Conservation (phyloP, 2,113 vertebrate genomes). For the Meleagris gallopavo region DNA sequence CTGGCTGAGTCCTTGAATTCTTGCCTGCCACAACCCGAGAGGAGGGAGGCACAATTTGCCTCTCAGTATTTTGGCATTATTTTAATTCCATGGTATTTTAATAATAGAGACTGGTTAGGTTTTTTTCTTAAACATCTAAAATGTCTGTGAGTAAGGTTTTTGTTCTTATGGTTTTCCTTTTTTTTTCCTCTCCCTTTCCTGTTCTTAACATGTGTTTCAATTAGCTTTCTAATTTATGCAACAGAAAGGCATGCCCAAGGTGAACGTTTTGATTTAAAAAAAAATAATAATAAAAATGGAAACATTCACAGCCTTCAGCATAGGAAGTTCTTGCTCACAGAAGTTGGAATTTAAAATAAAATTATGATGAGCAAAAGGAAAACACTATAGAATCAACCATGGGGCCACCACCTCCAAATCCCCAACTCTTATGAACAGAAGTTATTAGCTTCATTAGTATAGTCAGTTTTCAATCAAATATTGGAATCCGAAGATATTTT, state of each 20-base stretch:
- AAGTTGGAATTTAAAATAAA: constrained; percentile 43
- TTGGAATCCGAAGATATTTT: background rate
- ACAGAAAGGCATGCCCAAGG: background rate
- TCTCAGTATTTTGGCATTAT: constrained; percentile 8
- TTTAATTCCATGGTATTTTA: constrained; percentile 55
- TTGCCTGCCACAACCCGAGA: constrained; percentile 26
- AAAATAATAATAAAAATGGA: background rate
- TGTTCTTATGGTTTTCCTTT: background rate
- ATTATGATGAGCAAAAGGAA: constrained; percentile 1
- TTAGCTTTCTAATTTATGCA: background rate
- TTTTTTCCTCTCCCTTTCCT: background rate
- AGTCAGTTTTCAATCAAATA: constrained; percentile 29
- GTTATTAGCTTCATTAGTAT: background rate
- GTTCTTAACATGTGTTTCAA: background rate
- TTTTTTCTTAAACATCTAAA: constrained; percentile 13
- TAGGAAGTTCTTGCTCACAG: background rate
- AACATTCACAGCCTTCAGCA: constrained; percentile 22
- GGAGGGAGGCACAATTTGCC: background rate
- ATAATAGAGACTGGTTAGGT: constrained; percentile 26
- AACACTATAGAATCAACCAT: background rate
- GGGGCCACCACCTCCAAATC: background rate
- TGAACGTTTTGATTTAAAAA: background rate
- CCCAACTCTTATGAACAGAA: background rate
- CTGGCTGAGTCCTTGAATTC: background rate
- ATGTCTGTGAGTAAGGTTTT: background rate